A percentile compares a stretch with the other conserved stretches of the same genome.
Evolutionary conservation across 2,797 vertebrate species (phyloP).

Genomic region (Gymnopithys bicolor): DNA sequence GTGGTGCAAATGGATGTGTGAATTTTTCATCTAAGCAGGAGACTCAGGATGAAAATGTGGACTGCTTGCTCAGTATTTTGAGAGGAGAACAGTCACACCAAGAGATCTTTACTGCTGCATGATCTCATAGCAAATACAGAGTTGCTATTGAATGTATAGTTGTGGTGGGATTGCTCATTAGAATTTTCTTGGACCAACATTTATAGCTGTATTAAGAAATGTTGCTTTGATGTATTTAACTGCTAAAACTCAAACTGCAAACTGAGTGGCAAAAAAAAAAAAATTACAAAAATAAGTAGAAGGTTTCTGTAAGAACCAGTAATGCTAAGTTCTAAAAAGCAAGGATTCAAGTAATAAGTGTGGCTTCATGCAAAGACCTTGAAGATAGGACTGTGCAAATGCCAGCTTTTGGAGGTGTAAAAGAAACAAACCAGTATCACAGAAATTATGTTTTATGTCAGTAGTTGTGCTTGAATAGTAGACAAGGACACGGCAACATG

Average conservation of each 20-base stretch:
- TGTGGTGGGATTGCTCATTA: neutral
- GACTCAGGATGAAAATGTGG: neutral
- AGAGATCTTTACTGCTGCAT: neutral
- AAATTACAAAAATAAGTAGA: neutral
- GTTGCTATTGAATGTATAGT: neutral
- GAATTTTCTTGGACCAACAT: neutral
- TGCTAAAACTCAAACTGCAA: neutral
- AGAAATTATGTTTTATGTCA: neutral
- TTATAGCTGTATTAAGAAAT: neutral
- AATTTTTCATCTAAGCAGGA: neutral
- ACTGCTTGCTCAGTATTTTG: neutral
- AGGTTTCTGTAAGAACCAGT: neutral
- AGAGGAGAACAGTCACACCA: neutral
- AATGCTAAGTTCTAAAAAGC: neutral
- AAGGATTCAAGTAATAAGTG: neutral
- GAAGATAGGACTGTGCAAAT: neutral
- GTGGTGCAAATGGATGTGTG: neutral
- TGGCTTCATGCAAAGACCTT: fast-evolving
- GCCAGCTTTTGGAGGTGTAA: neutral
- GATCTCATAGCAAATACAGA: neutral
- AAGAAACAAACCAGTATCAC: neutral
- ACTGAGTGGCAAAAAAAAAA: neutral
- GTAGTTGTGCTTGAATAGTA: neutral
- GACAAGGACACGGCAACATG: neutral
- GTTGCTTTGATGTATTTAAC: neutral